phyloP scores from a whole-genome alignment of 2,113 vertebrate species.

The Gnathonemus longibarbis region DNA sequence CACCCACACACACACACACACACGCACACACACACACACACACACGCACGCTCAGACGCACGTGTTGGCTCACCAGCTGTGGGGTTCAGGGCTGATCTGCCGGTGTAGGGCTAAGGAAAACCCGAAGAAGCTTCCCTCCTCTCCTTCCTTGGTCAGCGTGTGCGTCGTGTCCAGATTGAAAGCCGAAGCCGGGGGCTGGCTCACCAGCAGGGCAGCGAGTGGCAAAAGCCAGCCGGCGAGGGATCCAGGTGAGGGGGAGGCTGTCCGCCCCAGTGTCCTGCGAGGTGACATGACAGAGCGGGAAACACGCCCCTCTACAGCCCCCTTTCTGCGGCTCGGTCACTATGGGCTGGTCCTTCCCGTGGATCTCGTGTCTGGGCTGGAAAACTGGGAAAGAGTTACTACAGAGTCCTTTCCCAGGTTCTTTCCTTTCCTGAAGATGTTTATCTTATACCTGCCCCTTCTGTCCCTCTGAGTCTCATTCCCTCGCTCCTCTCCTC shows the following conservation, averaged over 20 bases:
- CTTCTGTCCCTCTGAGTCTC: conserved; percentile 13
- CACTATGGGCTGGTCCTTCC: conserved; percentile 24
- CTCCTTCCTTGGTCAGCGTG: conserved; percentile 73
- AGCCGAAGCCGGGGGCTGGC: conserved; percentile 38
- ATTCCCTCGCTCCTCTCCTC: conserved; percentile 34
- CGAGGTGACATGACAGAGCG: conserved; percentile 48
- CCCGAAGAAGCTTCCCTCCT: conserved; percentile 76
- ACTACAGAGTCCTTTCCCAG: not conserved
- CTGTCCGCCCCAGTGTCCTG: conserved; percentile 31
- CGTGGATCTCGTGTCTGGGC: conserved; percentile 9
- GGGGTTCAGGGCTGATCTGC: conserved; percentile 68
- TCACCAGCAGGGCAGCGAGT: conserved; percentile 40
- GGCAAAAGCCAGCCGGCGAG: conserved; percentile 31
- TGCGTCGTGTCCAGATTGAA: conserved; percentile 83
- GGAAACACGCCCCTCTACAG: conserved; percentile 39
- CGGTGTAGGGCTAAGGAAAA: conserved; percentile 82
- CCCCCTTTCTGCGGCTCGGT: conserved; percentile 30
- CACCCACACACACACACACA: not conserved
- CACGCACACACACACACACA: not conserved
- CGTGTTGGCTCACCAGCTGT: conserved; percentile 76
- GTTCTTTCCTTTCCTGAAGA: not conserved
- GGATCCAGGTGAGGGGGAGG: conserved; percentile 31
- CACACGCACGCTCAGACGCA: not conserved
- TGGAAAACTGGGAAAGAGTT: not conserved
- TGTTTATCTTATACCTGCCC: conserved; percentile 5